Evolutionary conservation across 2,888 invertebrate genomes (phyloP), one percentile per base, ranked within the genome.

Genomic region (Yponomeuta malinellus): DNA sequence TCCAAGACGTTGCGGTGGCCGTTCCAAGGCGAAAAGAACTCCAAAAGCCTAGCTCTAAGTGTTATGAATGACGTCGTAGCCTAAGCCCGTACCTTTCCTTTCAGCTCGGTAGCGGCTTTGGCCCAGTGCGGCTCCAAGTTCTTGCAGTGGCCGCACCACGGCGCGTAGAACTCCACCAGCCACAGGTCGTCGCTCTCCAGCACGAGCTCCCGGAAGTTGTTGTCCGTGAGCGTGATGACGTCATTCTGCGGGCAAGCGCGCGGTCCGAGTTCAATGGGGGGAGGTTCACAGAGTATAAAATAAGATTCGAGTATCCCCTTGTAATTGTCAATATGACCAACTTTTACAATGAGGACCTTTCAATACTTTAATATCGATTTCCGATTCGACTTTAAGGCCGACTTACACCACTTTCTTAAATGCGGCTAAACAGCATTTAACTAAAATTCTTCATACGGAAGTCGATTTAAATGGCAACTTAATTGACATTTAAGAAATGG

Each of bases 81-180:
- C 33, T 15, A 12, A 59, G 52, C 2, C 2, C 52, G 29, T 75
- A 95, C 96, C 93, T 99, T 99, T 79, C 99, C 99, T 91, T 98
- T 98, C 31, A 99, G 94, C 84, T 98, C 96, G 5, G 95, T 93
- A 29, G 99, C 99, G 2, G 99, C 99, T 81, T 96, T 95, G 12
- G 96, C 97, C 99, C 99, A 99, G 75, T 98, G 97, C 0, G 99
- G 99, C 71, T 97, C 99, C 71, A 99, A 93, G 83, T 96, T 98
- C 92, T 99, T 99, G 91, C 98, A 98, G 87, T 98, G 98, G 6
- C 98, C 98, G 86, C 98, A 98, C 97, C 98, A 98, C 0, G 97
- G 97, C 8, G 99, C 99, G 88, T 95, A 99, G 93, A 99, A 99
- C 89, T 99, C 99, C 2, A 99, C 98, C 76, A 99, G 89, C 98